Conservation (phyloP, 2,888 invertebrate species). For the Entomobrya proxima region DNA sequence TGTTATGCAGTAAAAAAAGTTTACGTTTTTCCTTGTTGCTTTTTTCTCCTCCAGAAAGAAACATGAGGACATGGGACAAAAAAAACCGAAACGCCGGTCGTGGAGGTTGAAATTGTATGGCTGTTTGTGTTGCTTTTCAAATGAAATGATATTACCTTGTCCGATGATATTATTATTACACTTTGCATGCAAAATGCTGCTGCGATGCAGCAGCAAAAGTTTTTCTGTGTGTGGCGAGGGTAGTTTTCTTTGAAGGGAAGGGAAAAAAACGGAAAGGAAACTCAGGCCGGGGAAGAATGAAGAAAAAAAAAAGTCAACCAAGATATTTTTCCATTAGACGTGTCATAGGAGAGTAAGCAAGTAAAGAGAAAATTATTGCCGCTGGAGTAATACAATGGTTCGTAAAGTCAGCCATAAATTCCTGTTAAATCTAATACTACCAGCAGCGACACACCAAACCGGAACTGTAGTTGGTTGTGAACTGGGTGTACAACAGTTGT, state of each 20-base stretch:
- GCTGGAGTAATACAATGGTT: slow-evolving; percentile 73
- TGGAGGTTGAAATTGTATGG: slow-evolving; percentile 11
- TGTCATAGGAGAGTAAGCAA: slow-evolving; percentile 74
- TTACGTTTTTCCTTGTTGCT: neutral
- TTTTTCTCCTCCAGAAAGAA: too few relatives aligned
- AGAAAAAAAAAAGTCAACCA: slow-evolving; percentile 51
- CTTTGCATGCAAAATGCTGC: slow-evolving; percentile 45
- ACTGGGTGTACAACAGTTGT: too few relatives aligned
- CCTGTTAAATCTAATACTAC: slow-evolving; percentile 74
- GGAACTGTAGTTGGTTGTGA: too few relatives aligned
- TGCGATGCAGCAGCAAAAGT: neutral
- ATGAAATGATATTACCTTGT: slow-evolving; percentile 36
- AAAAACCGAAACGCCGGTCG: neutral
- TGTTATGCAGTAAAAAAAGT: slow-evolving; percentile 33
- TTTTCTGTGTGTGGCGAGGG: neutral
- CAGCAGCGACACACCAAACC: neutral
- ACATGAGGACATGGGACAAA: neutral
- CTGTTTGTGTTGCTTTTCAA: slow-evolving; percentile 16
- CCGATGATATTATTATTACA: slow-evolving; percentile 41
- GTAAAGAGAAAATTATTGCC: slow-evolving; percentile 75
- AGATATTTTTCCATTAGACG: slow-evolving; percentile 75
- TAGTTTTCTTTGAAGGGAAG: neutral
- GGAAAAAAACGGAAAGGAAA: neutral
- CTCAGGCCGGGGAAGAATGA: neutral
- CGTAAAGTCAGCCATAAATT: slow-evolving; percentile 75